Conservation (phyloP, 2,113 vertebrate species). For the Rhizomys pruinosus region DNA sequence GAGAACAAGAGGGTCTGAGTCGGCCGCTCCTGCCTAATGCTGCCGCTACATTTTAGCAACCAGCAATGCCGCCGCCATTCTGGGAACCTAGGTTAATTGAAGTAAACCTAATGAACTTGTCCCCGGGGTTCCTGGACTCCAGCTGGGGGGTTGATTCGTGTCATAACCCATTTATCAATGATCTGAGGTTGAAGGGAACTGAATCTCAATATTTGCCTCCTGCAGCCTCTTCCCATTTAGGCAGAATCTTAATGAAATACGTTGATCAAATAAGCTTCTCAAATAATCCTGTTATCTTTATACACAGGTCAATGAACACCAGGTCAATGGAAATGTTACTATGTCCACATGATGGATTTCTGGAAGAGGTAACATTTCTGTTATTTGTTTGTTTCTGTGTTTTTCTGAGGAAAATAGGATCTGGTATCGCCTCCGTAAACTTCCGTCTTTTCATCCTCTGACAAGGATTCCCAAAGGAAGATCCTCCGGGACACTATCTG, state of each 20-base stretch:
- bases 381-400: constrained; percentile 2
- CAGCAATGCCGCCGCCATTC: background rate
- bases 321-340: constrained; percentile 14
- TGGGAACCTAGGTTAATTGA: constrained; percentile 10
- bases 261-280: constrained; percentile 49
- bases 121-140: constrained; percentile 28
- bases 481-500: constrained; percentile 81
- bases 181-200: constrained; percentile 54
- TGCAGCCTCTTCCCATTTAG: background rate
- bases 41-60: constrained; percentile 8
- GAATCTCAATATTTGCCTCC: constrained; percentile 56
- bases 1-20: background rate
- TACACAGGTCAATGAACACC: constrained; percentile 16
- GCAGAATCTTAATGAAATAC: constrained; percentile 54
- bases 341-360: background rate
- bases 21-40: background rate
- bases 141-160: constrained; percentile 31
- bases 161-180: constrained; percentile 68
- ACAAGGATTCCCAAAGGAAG: constrained; percentile 86
- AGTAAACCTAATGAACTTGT: constrained; percentile 62
- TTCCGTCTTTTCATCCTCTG: constrained; percentile 81
- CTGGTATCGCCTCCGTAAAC: constrained; percentile 80
- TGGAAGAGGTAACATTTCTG: constrained; percentile 8
- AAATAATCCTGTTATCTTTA: constrained; percentile 47
- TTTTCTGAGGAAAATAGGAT: constrained; percentile 67